Base-by-base conservation (phyloP, 2,113 vertebrate species). In the Cebidichthys violaceus region DNA sequence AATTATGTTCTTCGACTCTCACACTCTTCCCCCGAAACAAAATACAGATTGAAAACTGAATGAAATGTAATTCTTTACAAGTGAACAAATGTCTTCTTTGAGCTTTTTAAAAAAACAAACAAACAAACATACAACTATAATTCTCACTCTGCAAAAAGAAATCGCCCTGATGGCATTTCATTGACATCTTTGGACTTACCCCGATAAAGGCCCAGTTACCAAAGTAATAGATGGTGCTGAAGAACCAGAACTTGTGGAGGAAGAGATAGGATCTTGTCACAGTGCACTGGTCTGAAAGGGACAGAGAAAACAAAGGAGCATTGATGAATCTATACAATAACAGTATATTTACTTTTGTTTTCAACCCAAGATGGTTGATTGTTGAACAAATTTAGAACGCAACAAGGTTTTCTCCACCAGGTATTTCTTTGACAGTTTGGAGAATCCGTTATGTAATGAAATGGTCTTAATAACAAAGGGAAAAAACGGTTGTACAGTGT, bases 181-280 rank as follows among this genome's bases (percentile, higher is more conserved):
- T 72, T 67, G 11, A 33, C 8, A 33, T 35, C 6, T n/a, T 5
- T 47, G 57, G 3, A 97, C 98, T 97, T 95, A 99, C 98, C 92
- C 70, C 96, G 86, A 99, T 97, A 85, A 99, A 99, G 9, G 95
- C 97, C 98, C 98, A 99, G 91, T 99, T 99, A 7, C 98, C 98
- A 81, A 99, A 99, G 93, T 99, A 99, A 93, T 99, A 99, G 10
- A 96, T 96, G 11, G 97, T 97, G 87, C 97, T 98, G 90, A 99
- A 99, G 95, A 99, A 99, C 98, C 98, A 99, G 90, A 99, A 99
- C 88, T 99, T 99, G 92, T 99, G 98, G 75, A 99, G 97, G 82
- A 99, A 99, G 2, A 99, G 95, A 80, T 99, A 99, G 0, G 97
- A 97, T 79, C 97, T 95, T 13, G 98, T 99, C 79, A 99, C 95